Base-by-base conservation (phyloP, 2,113 vertebrate species). In the Cinclus mexicanus region DNA sequence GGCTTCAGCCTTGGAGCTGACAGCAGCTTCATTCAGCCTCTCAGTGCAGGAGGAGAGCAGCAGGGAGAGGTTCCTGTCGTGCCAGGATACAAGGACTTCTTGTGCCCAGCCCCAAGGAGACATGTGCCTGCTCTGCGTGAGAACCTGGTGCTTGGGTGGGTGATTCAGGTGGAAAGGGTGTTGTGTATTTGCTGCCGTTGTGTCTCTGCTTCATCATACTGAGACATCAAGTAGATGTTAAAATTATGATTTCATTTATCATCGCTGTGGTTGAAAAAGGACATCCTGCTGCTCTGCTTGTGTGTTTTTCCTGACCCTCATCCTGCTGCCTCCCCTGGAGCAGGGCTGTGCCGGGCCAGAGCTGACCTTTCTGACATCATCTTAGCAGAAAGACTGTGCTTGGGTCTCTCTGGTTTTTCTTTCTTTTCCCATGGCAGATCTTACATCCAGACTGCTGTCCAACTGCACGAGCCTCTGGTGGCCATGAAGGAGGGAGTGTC, bases 101-200 rank as follows among this genome's bases (percentile, higher is more conserved):
- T 2, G 4, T 78, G n/a, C 55, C 25, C 1, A 10, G 42, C 33
- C 26, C 5, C 3, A 3, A 13, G 44, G 4, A 14, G 13, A 12
- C 0, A 0, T 22, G 25, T 33, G 33, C 31, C 8, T 10, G 83
- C 33, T 85, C 14, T 50, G 7, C 28, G 0, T 22, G 57, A 56
- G 33, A 57, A 1, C 6, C 18, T 10, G 23, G 33, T 6, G 25
- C 0, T 28, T 10, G 60, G 28, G 17, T 35, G 49, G 41, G 25
- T 23, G 71, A 3, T 33, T 3, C 3, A 4, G 72, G 15, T 29
- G 19, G 33, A 61, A 56, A 61, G n/a, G 39, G 31, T 57, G 20
- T 1, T 1, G 1, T 8, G 0, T 1, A 3, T 31, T 1, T 49
- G 2, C 57, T 22, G 6, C 47, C 2, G 3, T 14, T n/a, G 3